Conservation (phyloP, 2,888 invertebrate species). For the Zaprionus obscuricornis region DNA sequence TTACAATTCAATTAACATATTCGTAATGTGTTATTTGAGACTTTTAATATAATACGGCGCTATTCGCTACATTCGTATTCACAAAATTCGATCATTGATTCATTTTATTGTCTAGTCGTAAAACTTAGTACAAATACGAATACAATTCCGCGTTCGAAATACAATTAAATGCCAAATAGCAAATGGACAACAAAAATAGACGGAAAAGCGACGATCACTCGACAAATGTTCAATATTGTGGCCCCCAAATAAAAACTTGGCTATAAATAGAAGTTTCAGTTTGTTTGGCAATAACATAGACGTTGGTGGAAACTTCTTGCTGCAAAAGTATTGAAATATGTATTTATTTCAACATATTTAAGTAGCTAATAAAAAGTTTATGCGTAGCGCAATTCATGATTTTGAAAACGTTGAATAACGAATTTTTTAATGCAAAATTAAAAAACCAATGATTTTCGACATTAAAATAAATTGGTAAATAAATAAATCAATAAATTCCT, state of each 20-base stretch:
- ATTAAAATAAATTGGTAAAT: too few relatives aligned
- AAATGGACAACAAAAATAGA: neutral
- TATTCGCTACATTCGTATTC: constrained; percentile 21
- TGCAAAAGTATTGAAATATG: constrained; percentile 22
- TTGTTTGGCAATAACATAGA: constrained; percentile 18
- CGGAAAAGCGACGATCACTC: constrained; percentile 1
- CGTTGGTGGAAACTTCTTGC: constrained; percentile 19
- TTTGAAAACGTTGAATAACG: too few relatives aligned
- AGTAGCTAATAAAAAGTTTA: constrained; percentile 13
- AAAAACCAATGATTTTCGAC: constrained; percentile 7
- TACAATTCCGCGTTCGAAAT: too few relatives aligned
- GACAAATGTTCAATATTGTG: constrained; percentile 17
- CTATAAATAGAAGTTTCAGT: constrained; percentile 47
- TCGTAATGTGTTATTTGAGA: constrained; percentile 13
- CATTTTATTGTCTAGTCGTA: too few relatives aligned
- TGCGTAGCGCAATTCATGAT: neutral
- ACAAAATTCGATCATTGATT: constrained; percentile 26
- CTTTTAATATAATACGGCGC: neutral
- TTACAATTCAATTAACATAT: constrained; percentile 50
- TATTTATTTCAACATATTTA: constrained; percentile 2
- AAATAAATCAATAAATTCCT: too few relatives aligned
- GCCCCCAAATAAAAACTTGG: constrained; percentile 23
- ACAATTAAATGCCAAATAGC: neutral
- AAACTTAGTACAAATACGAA: too few relatives aligned
- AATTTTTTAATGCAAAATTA: too few relatives aligned